Evolutionary conservation across 2,888 invertebrate species (phyloP), one percentile per base, ranked within the genome.

Genomic region (Xestia rhomboidea): DNA sequence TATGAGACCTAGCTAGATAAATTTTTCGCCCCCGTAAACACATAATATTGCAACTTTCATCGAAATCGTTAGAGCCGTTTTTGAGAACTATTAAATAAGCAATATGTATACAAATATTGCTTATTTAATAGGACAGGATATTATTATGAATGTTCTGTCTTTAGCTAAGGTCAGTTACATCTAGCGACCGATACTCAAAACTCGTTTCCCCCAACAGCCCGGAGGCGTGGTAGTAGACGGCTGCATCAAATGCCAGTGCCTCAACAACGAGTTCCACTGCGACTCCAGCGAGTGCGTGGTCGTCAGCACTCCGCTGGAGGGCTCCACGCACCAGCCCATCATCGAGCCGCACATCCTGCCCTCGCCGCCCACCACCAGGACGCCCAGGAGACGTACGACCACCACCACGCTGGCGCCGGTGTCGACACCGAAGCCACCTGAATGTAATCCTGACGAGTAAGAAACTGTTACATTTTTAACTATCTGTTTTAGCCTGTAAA

Each of bases 231-330:
- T 97, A 5, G 89, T 93, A 24, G 97, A 97, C 1, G 97, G 97
- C 0, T 98, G 98, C 90, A 97, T 97, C 88, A 96, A 97, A 24
- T 99, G 99, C 90, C 98, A 98, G 88, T 99, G 99, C 89, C 95
- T 98, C 13, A 97, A 98, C 90, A 98, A 99, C 93, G 97, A 97
- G 38, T 97, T 98, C 79, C 97, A 97, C 67, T 99, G 99, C 91
- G 97, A 98, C 90, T 93, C 96, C 46, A 95, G 91, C 34, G 92
- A 93, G 3, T 98, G 98, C 85, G 87, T 93, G 13, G 82, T 89
- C n/a, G 81, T 92, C n/a, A 60, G 72, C 10, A 82, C 89, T 2
- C 90, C 91, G 0, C 34, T 72, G 0, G 75, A 83, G 0, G 92
- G 92, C 2, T 89, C 92, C 70, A 93, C 93, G 0, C 91, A 92